phyloP scores from a whole-genome alignment of 2,888 invertebrate genomes.

The Nomada goodeniana region DNA sequence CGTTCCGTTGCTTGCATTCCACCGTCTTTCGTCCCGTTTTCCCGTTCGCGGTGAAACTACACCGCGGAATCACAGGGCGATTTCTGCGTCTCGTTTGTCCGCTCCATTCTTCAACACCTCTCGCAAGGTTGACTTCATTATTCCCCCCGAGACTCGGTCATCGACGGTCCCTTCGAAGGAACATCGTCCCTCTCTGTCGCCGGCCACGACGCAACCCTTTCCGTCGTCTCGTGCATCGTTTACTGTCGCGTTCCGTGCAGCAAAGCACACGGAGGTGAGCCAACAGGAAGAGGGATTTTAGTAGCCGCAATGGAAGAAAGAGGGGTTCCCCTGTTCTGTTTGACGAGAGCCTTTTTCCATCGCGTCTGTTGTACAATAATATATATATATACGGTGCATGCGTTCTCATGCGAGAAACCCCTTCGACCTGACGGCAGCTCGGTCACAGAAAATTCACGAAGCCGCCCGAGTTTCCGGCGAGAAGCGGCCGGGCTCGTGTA shows the following conservation, averaged over 20 bases:
- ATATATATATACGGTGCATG: neutral
- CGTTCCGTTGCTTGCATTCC: conserved; percentile 23
- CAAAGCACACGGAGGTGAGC: neutral
- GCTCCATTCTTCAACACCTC: conserved; percentile 26
- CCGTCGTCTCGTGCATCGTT: neutral
- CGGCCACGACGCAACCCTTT: neutral
- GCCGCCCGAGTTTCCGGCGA: conserved; percentile 70
- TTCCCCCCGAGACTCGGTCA: neutral
- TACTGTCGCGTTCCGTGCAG: neutral
- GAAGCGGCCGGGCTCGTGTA: conserved; percentile 70
- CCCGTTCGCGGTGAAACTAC: conserved; percentile 14
- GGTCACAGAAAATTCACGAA: conserved; percentile 46
- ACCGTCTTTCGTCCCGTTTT: conserved; percentile 21
- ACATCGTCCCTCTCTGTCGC: neutral
- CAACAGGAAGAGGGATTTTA: conserved; percentile 19
- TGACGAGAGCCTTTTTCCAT: conserved; percentile 61
- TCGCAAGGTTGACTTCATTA: neutral
- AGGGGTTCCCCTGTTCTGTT: conserved; percentile 44
- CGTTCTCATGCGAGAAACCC: conserved; percentile 43
- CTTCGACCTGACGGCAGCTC: neutral
- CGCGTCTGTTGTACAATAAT: conserved; percentile 26
- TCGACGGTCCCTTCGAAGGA: conserved; percentile 29
- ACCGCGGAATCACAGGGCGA: conserved; percentile 42
- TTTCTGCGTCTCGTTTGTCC: conserved; percentile 22
- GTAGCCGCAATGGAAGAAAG: conserved; percentile 46